These are phyloP conservation scores for Asteroscopus sphinx DNA, from an alignment of 2,888 invertebrate species.

Conservation along the genomic window DNA sequence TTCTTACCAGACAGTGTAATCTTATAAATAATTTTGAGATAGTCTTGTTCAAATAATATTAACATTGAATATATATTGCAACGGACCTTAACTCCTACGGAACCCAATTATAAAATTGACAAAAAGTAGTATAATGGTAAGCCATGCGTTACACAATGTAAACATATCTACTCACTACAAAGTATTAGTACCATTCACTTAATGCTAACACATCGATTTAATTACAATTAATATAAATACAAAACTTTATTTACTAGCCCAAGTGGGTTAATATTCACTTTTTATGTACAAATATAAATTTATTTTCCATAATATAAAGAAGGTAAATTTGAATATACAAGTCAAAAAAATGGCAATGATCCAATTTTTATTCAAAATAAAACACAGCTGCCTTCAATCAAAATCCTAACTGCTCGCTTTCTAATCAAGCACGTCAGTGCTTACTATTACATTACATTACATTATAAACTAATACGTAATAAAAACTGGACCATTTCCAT, in stretches of 20 bases:
- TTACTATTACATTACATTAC: constrained; percentile 34
- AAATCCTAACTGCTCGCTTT: constrained; percentile 41
- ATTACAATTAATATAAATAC: constrained; percentile 67
- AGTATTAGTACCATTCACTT: constrained; percentile 75
- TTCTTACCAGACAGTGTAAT: constrained; percentile 8
- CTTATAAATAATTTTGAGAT: constrained; percentile 22
- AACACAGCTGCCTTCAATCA: constrained; percentile 57
- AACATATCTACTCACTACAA: constrained; percentile 64
- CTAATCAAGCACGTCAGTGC: constrained; percentile 34
- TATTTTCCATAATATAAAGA: constrained; percentile 67
- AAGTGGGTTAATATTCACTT: constrained; percentile 66
- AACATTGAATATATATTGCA: constrained; percentile 38
- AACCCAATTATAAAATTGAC: constrained; percentile 60
- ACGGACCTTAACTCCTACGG: constrained; percentile 45
- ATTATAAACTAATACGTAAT: constrained; percentile 52
- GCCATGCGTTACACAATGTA: constrained; percentile 58
- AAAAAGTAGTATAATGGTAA: constrained; percentile 55
- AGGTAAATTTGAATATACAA: constrained; percentile 71
- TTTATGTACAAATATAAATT: constrained; percentile 77
- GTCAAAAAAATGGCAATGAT: constrained; percentile 64
- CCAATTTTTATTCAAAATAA: constrained; percentile 63
- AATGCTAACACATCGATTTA: constrained; percentile 58
- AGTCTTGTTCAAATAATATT: constrained; percentile 30
- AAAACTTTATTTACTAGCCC: constrained; percentile 65
- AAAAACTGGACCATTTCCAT: constrained; percentile 70